Percentiles rank a stretch among this genome's conserved stretches.
These are phyloP conservation scores for Oxyruncus cristatus DNA, from an alignment of 2,113 vertebrate species.

Conservation along the genomic window DNA sequence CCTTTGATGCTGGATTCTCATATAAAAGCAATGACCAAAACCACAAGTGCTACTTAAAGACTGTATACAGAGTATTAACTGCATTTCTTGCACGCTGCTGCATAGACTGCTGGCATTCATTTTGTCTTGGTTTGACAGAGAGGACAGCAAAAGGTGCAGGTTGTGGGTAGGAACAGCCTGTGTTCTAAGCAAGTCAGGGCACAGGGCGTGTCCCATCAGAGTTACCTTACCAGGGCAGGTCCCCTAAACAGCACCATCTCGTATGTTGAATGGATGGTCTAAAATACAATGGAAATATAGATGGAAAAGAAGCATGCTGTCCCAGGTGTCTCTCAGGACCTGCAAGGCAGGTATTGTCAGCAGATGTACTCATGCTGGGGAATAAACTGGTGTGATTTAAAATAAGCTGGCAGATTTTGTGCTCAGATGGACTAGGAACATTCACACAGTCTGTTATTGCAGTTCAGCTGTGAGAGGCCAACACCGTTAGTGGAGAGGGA, in stretches of 20 bases:
- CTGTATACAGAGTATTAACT: background rate
- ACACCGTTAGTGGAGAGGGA: background rate
- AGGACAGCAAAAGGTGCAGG: background rate
- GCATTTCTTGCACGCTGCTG: background rate
- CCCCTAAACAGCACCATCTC: background rate
- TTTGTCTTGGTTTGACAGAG: background rate
- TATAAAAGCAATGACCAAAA: background rate
- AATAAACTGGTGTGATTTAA: background rate
- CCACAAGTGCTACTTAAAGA: background rate
- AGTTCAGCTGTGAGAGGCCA: conserved; percentile 41
- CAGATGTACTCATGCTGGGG: background rate
- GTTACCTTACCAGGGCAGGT: background rate
- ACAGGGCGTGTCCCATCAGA: background rate
- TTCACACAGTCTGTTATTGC: background rate
- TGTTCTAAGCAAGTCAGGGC: background rate
- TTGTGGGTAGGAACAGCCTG: background rate
- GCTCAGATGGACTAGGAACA: conserved; percentile 54
- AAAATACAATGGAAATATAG: background rate
- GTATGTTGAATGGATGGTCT: background rate
- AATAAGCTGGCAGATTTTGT: conserved; percentile 40
- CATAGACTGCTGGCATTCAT: background rate
- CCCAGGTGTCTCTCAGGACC: background rate
- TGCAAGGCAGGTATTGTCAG: conserved; percentile 3
- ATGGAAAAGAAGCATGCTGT: background rate
- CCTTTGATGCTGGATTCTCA: background rate